Conservation (phyloP, 2,888 invertebrate genomes). For the Acleris laterana region DNA sequence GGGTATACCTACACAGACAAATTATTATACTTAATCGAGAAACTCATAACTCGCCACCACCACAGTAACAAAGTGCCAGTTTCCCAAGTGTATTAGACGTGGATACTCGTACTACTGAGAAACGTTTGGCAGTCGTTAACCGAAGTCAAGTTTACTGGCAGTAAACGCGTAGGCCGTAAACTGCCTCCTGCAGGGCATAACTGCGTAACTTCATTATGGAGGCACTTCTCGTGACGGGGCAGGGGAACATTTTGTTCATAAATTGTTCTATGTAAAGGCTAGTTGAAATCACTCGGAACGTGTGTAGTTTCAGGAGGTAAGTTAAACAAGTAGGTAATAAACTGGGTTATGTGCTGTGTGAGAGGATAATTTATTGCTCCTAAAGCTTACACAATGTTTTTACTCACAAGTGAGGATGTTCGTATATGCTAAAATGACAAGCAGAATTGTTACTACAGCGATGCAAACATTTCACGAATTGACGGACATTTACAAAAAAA, state of each 20-base stretch:
- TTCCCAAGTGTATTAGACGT: conserved; percentile 37
- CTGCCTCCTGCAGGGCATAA: conserved; percentile 56
- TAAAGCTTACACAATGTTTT: background rate
- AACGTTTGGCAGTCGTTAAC: conserved; percentile 64
- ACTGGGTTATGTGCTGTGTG: background rate
- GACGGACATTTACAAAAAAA: conserved; percentile 12
- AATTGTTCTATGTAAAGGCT: conserved; percentile 37
- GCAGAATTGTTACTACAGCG: too few species aligned
- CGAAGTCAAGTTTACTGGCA: conserved; percentile 68
- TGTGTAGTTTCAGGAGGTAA: conserved; percentile 12
- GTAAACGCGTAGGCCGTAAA: conserved; percentile 68
- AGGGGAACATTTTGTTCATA: conserved; percentile 33
- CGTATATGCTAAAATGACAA: too few species aligned
- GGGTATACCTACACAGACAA: too few species aligned
- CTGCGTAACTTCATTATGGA: conserved; percentile 69
- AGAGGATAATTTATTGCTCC: background rate
- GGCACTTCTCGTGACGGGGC: conserved; percentile 40
- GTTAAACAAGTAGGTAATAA: conserved; percentile 7
- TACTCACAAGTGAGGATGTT: too few species aligned
- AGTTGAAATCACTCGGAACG: conserved; percentile 17
- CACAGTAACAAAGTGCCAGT: background rate
- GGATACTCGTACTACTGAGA: conserved; percentile 48
- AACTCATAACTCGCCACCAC: background rate
- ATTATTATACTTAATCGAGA: too few species aligned
- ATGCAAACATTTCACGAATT: conserved; percentile 5